Percentiles rank a stretch among this genome's conserved stretches.
Conservation (phyloP, 2,888 invertebrate genomes). For the Cosmia pyralina region DNA sequence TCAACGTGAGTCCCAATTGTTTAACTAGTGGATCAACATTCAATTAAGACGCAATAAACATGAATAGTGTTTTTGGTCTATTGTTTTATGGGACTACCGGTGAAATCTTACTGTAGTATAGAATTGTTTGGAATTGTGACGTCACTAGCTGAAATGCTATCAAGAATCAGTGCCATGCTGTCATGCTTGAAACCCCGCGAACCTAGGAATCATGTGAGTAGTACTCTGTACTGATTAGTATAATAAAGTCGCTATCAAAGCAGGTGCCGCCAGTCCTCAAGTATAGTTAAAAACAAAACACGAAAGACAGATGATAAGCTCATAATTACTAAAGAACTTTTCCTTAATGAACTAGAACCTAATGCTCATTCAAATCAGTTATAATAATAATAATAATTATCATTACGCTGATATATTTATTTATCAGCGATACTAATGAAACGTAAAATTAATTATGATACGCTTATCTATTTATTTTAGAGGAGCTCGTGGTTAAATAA, state of each 20-base stretch:
- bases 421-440: neutral
- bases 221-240: neutral
- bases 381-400: neutral
- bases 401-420: neutral
- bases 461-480: slow-evolving; percentile 21
- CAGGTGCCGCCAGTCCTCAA: slow-evolving; percentile 3
- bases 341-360: neutral
- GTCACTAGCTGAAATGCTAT: slow-evolving; percentile 1
- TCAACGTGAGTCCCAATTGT: slow-evolving; percentile 44
- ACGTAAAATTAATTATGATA: slow-evolving; percentile 13
- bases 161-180: slow-evolving; percentile 34
- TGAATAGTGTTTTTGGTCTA: slow-evolving; percentile 32
- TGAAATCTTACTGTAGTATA: slow-evolving; percentile 7
- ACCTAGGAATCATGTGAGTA: slow-evolving; percentile 52
- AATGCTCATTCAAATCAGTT: neutral
- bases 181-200: slow-evolving; percentile 28
- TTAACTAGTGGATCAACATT: slow-evolving; percentile 20
- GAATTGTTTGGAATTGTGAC: neutral
- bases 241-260: slow-evolving; percentile 19
- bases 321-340: neutral
- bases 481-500: no score
- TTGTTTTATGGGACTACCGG: slow-evolving; percentile 18
- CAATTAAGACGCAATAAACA: slow-evolving; percentile 39
- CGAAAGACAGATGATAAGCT: neutral
- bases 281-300: neutral